Conservation (phyloP, 2,113 vertebrate species). For the Trochalopteron elliotii region DNA sequence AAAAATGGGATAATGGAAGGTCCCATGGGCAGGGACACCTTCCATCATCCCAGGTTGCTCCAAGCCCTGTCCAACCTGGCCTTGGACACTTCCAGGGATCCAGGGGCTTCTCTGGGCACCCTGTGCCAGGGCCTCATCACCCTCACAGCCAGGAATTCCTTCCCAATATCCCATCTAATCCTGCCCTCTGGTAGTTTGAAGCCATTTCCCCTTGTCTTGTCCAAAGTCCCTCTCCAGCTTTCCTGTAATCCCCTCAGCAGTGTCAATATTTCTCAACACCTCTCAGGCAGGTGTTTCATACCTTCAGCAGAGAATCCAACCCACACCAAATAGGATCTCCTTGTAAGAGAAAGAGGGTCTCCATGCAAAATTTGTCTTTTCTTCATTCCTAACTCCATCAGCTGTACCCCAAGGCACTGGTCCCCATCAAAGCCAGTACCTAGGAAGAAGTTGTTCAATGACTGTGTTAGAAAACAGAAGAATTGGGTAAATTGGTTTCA, state of each 20-base stretch:
- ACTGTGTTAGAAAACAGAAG: not conserved
- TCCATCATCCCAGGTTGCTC: fast-evolving
- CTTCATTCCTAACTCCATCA: conserved; percentile 83
- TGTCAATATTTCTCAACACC: fast-evolving
- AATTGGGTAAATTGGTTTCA: not conserved
- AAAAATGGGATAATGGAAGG: not conserved
- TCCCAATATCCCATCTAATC: not conserved
- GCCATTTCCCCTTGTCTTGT: not conserved
- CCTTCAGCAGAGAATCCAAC: conserved; percentile 94
- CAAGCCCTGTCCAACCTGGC: fast-evolving
- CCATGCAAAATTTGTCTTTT: conserved; percentile 81
- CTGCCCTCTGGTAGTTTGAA: not conserved
- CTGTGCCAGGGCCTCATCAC: not conserved
- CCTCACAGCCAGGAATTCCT: fast-evolving
- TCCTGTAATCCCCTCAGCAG: not conserved
- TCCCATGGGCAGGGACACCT: not conserved
- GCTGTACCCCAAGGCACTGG: conserved; percentile 89
- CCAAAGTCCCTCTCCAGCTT: not conserved
- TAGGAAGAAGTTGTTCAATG: conserved; percentile 48
- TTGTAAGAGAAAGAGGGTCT: conserved; percentile 86
- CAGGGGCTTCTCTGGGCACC: not conserved
- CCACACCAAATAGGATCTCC: conserved; percentile 86
- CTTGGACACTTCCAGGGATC: not conserved
- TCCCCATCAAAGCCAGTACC: conserved; percentile 92
- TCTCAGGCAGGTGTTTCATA: conserved; percentile 1